Conservation (phyloP, 2,888 invertebrate genomes). For the Heterodera filipjevi region DNA sequence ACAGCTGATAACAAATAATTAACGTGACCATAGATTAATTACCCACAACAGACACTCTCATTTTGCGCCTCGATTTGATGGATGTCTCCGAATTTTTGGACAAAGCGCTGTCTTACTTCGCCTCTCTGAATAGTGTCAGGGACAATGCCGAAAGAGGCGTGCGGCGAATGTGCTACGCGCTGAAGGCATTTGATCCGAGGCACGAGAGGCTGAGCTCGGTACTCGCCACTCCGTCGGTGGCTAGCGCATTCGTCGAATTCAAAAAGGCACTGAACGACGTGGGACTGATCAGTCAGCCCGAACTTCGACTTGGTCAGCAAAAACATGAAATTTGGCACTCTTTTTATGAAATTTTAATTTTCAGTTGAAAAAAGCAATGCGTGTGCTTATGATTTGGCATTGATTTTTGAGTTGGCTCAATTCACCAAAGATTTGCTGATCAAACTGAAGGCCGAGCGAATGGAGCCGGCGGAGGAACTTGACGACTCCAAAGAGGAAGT, state of each 20-base stretch:
- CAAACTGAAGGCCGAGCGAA: not conserved
- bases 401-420: not conserved
- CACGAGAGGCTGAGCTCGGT: not conserved
- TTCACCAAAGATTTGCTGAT: not conserved
- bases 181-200: not conserved
- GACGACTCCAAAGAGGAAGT: not conserved
- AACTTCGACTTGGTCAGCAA: constrained; percentile 1
- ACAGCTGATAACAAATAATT: not conserved
- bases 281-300: not conserved
- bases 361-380: not conserved
- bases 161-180: not conserved
- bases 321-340: not conserved
- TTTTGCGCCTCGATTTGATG: not conserved
- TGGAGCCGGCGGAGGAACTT: not conserved
- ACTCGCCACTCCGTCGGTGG: not conserved
- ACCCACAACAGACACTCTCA: not conserved
- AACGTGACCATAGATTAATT: not conserved
- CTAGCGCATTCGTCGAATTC: not conserved
- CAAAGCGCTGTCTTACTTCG: not conserved
- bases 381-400: not conserved
- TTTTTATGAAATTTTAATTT: not conserved
- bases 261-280: not conserved
- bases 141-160: not conserved
- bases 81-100: not conserved
- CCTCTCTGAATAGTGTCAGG: not conserved